Evolutionary conservation across 2,113 vertebrate genomes (phyloP).

Genomic region (Leptosomus discolor): DNA sequence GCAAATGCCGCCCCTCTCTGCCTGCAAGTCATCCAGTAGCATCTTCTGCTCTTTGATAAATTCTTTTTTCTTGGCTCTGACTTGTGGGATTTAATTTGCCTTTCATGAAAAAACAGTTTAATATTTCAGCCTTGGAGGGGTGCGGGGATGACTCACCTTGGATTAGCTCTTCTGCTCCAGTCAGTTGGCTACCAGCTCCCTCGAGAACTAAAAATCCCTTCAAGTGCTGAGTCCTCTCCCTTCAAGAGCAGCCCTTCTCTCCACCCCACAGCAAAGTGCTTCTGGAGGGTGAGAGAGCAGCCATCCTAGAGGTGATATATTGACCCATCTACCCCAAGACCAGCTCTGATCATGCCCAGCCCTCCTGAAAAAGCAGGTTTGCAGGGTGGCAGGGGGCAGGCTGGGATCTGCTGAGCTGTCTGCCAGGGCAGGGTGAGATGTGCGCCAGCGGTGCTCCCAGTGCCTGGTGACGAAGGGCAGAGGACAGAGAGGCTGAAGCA

Average conservation of each 20-base stretch:
- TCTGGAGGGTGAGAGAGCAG: background rate
- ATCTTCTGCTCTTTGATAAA: slow-evolving; percentile 14
- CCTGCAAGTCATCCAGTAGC: background rate
- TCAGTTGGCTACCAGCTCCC: background rate
- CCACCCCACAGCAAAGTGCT: background rate
- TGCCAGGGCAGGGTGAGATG: background rate
- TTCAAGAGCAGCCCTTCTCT: background rate
- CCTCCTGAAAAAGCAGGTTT: background rate
- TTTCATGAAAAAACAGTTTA: background rate
- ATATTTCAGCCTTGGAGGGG: background rate
- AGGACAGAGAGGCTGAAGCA: background rate
- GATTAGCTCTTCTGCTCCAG: background rate
- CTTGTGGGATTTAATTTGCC: slow-evolving; percentile 44
- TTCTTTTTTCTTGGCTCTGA: background rate
- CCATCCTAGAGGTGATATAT: rapidly evolving
- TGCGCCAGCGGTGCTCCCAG: rapidly evolving
- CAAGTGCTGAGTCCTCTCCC: background rate
- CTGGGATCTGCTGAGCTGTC: background rate
- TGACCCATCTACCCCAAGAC: background rate
- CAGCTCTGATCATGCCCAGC: background rate
- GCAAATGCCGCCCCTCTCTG: slow-evolving; percentile 21
- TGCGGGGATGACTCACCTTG: background rate
- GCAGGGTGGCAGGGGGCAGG: background rate
- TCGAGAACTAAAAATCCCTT: background rate
- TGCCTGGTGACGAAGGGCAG: background rate